Percentiles rank a stretch among this genome's conserved stretches.
Evolutionary conservation across 2,797 vertebrate species (phyloP).

Genomic region (Poeciliopsis infans): DNA sequence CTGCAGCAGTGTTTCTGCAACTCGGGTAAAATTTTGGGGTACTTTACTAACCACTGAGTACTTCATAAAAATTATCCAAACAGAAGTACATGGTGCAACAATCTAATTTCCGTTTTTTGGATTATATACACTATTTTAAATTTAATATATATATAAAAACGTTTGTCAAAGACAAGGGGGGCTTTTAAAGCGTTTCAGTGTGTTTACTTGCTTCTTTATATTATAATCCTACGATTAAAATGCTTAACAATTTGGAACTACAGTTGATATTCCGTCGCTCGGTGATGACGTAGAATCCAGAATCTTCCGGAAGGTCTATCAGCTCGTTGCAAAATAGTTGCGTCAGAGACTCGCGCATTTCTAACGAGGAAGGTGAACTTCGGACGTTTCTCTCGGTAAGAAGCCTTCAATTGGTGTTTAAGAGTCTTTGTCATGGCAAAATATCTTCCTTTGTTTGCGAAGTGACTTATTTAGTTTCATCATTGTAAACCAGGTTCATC

Average conservation of each 20-base stretch:
- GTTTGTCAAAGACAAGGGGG: not conserved
- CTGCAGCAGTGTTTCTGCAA: not conserved
- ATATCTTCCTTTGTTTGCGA: too few species aligned
- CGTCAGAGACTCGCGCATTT: conserved; percentile 68
- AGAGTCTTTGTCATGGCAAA: accelerated
- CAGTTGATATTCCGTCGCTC: conserved; percentile 44
- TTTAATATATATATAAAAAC: not conserved
- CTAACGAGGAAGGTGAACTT: conserved; percentile 57
- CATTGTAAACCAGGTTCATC: not conserved
- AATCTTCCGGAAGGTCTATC: conserved; percentile 61
- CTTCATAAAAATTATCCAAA: not conserved
- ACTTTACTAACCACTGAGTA: not conserved
- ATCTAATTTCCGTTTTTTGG: not conserved
- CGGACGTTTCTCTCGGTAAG: conserved; percentile 36
- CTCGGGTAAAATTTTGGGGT: not conserved
- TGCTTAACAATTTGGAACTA: conserved; percentile 25
- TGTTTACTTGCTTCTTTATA: not conserved
- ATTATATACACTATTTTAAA: not conserved
- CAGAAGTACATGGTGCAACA: not conserved
- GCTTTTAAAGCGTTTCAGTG: not conserved
- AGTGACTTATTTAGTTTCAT: accelerated
- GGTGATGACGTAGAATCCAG: conserved; percentile 39
- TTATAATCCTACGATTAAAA: not conserved
- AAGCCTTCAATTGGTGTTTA: not conserved
- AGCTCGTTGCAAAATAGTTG: conserved; percentile 53